phyloP scores from a whole-genome alignment of 1,140 invertebrate species.

The Ceratosolen solmsi region DNA sequence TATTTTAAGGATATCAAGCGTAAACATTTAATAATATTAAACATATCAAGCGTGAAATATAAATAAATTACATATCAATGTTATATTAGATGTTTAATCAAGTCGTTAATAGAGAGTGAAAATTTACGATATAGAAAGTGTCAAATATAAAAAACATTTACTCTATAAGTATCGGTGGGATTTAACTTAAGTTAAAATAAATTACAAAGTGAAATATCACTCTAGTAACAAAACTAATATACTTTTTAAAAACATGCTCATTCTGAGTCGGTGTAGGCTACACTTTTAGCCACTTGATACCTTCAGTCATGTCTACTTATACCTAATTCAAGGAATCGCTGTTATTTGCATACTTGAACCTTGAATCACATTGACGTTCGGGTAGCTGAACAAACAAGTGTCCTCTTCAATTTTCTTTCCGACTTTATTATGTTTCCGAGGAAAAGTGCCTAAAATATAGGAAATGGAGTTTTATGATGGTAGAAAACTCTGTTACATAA shows the following conservation, averaged over 20 bases:
- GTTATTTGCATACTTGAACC: not conserved
- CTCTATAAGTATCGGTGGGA: too few species aligned
- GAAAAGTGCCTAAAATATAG: not conserved
- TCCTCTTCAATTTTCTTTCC: not conserved
- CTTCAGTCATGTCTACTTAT: not conserved
- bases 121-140: too few species aligned
- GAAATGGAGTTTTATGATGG: not conserved
- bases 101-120: too few species aligned
- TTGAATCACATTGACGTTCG: not conserved
- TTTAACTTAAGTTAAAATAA: too few species aligned
- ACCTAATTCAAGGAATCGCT: not conserved
- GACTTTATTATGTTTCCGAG: not conserved
- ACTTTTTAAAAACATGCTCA: not conserved
- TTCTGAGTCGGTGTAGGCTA: not conserved
- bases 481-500: not conserved
- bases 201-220: not conserved
- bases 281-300: not conserved
- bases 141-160: too few species aligned
- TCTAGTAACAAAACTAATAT: not conserved
- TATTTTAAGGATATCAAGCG: too few species aligned
- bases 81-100: too few species aligned
- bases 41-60: too few species aligned
- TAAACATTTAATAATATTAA: too few species aligned
- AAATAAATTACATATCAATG: too few species aligned
- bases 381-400: not conserved